Conservation (phyloP, 2,113 vertebrate species). For the Poecilia latipinna region DNA sequence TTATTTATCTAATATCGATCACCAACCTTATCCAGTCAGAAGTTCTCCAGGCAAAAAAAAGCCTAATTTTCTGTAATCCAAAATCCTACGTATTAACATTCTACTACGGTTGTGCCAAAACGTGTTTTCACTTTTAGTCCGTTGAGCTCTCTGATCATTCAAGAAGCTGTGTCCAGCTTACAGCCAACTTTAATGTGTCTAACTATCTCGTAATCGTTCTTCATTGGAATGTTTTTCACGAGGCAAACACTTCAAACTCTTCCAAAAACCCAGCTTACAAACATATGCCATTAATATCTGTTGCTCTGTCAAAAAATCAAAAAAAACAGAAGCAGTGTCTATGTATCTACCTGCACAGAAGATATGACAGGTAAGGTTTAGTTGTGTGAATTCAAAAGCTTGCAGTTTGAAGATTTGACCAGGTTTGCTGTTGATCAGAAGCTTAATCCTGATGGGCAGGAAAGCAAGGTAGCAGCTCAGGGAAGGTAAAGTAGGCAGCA, state of each 20-base stretch:
- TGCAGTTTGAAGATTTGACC: not conserved
- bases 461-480: not conserved
- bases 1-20: no score
- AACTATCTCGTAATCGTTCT: not conserved
- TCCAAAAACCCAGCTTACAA: not conserved
- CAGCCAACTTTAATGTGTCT: not conserved
- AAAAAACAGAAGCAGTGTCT: not conserved
- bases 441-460: slow-evolving; percentile 6
- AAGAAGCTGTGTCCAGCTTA: not conserved
- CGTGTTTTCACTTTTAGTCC: not conserved
- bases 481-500: not conserved
- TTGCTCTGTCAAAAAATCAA: not conserved
- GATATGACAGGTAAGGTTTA: not conserved
- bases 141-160: not conserved
- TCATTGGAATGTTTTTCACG: not conserved
- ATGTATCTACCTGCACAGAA: not conserved
- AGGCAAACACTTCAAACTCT: not conserved
- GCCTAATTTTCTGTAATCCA: not conserved
- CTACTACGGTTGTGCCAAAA: not conserved
- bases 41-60: not conserved
- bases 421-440: slow-evolving; percentile 3
- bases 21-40: no score
- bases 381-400: not conserved
- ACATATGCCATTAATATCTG: not conserved
- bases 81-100: not conserved